Percentiles rank a stretch among this genome's conserved stretches.
phyloP scores from a whole-genome alignment of 2,797 vertebrate genomes.

The Cuculus canorus region DNA sequence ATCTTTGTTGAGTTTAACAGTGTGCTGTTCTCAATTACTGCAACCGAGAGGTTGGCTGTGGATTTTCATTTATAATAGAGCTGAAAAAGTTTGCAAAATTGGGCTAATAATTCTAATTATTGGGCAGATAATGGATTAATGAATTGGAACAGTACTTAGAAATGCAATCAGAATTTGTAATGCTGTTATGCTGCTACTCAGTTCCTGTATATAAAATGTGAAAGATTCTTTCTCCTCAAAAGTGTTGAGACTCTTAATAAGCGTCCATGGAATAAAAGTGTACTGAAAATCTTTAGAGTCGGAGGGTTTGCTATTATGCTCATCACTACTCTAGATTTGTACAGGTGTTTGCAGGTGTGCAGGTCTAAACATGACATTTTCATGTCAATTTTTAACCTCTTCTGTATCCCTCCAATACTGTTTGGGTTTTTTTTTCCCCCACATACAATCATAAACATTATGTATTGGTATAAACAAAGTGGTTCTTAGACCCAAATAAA shows the following conservation, averaged over 20 bases:
- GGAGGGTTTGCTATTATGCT: not conserved
- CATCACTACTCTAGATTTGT: not conserved
- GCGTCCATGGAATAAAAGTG: not conserved
- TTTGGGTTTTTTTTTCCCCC: not conserved
- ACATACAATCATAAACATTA: not conserved
- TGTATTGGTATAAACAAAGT: accelerated
- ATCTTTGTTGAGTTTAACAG: not conserved
- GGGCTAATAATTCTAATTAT: not conserved
- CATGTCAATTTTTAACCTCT: not conserved
- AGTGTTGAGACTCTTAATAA: not conserved
- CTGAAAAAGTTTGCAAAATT: not conserved
- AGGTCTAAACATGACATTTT: not conserved
- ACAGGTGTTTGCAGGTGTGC: not conserved
- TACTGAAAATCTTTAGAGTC: not conserved
- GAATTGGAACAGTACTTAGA: not conserved
- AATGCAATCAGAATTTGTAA: not conserved
- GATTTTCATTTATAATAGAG: not conserved
- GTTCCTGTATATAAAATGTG: not conserved
- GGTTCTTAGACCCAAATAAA: not conserved
- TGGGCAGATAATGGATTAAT: not conserved
- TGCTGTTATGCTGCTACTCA: not conserved
- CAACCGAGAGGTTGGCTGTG: not conserved
- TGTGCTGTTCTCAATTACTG: not conserved
- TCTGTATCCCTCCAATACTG: not conserved
- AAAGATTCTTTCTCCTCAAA: not conserved